phyloP scores from a whole-genome alignment of 2,888 invertebrate genomes.

The Cataglyphis livida region DNA sequence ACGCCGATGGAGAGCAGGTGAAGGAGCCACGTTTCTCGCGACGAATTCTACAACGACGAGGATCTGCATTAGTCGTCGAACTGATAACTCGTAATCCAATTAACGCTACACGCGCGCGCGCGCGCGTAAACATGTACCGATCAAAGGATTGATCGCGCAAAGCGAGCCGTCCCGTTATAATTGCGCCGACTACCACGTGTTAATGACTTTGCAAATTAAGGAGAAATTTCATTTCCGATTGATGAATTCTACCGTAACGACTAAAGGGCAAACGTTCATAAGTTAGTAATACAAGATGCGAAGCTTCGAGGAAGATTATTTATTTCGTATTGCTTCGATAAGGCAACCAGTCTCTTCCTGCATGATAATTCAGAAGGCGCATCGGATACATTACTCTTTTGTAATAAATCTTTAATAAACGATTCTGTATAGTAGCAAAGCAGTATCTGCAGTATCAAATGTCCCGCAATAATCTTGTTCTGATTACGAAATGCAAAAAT shows the following conservation, averaged over 20 bases:
- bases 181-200: conserved; percentile 64
- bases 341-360: conserved; percentile 12
- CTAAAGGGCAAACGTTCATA: conserved; percentile 15
- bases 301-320: conserved; percentile 7
- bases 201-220: conserved; percentile 74
- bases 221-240: conserved; percentile 70
- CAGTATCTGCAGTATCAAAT: conserved; percentile 36
- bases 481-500: conserved; percentile 6
- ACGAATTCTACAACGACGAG: conserved; percentile 50
- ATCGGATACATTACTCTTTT: conserved; percentile 17
- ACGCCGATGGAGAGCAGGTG: conserved; percentile 20
- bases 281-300: background rate
- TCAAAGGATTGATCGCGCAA: conserved; percentile 75
- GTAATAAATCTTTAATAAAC: conserved; percentile 27
- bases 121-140: conserved; percentile 47
- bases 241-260: conserved; percentile 45
- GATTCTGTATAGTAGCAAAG: background rate
- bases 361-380: conserved; percentile 31
- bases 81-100: conserved; percentile 75
- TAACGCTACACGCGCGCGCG: conserved; percentile 68
- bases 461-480: conserved; percentile 8
- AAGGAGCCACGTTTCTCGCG: conserved; percentile 40
- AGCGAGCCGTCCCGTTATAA: conserved; percentile 74
- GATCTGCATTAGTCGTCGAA: conserved; percentile 72
- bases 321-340: background rate